Conservation (phyloP, 1,140 invertebrate genomes). For the Nixonia krombeini region DNA sequence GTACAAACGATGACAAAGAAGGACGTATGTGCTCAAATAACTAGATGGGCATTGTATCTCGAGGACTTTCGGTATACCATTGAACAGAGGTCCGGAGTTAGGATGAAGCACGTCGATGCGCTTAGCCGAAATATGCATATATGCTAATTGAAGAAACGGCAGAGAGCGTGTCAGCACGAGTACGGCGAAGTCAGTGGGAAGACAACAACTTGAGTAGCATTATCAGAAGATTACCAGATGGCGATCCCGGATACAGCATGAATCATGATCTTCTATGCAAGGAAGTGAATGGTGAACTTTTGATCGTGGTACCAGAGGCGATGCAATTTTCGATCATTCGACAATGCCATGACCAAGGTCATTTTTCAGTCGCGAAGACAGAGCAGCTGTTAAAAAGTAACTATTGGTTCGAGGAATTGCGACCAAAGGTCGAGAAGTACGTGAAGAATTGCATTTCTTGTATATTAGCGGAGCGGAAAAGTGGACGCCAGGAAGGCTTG, state of each 20-base stretch:
- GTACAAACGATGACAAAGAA: conserved; percentile 28
- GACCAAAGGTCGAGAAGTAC: conserved; percentile 7
- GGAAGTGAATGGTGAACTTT: background rate
- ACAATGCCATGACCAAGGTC: conserved; percentile 11
- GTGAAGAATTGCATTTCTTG: conserved; percentile 43
- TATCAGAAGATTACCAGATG: background rate
- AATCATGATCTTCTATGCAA: conserved; percentile 10
- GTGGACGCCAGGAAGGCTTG: conserved; percentile 32
- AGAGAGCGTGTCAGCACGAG: background rate
- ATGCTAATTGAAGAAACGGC: background rate
- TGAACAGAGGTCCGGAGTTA: conserved; percentile 51
- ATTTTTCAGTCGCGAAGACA: conserved; percentile 16
- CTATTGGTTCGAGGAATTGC: conserved; percentile 19
- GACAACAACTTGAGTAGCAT: too few relatives aligned
- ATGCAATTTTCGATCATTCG: conserved; percentile 18
- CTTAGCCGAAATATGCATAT: too few relatives aligned
- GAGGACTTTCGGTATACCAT: conserved; percentile 60
- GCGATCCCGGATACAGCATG: background rate
- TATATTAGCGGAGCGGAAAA: conserved; percentile 28
- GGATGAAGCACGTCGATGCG: conserved; percentile 61
- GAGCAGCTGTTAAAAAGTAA: conserved; percentile 9
- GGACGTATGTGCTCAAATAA: conserved; percentile 30
- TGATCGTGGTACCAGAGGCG: conserved; percentile 8
- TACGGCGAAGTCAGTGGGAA: background rate
- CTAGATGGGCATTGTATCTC: conserved; percentile 53